Base-by-base conservation (phyloP, 2,797 vertebrate genomes). In the Betta splendens region DNA sequence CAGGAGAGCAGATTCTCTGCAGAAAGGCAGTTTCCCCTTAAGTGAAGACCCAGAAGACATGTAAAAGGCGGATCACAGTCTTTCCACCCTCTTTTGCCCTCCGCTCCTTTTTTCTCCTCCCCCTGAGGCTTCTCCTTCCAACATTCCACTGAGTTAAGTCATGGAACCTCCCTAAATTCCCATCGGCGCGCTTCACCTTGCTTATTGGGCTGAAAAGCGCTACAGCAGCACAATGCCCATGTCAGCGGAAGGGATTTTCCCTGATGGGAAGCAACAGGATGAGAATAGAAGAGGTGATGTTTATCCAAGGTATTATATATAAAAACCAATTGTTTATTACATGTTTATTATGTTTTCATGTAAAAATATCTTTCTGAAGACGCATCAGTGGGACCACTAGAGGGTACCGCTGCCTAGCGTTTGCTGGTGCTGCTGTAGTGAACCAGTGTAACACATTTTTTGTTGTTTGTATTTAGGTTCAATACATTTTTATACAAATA, bases 81-180 rank as follows among this genome's bases (percentile, higher is more conserved):
- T 33, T 16, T 64, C 65, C 60, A 47, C 54, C 48, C 54, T 52
- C 51, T 12, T 35, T 59, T 62, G 42, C 68, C 60, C 52, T 72
- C 65, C 66, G 54, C 79, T 72, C 70, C 69, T 53, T 26, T 51
- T 20, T 64, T 64, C 42, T 39, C 36, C 71, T 75, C 80, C 75
- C n/a, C n/a, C 46, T 7, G 55, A 69, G 79, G 70, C 58, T 62
- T 75, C 75, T 72, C 72, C 77, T 80, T 79, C 65, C 72, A 43
- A 45, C 38, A 42, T 81, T 76, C 60, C 61, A 78, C 66, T 42
- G 10, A 2, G 20, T 46, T 55, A 76, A 71, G 75, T 74, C 67
- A 62, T 59, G 83, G 84, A 89, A 86, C 86, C 80, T 80, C 86
- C 87, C 87, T 69, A 67, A 79, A 84, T 77, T 83, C 81, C 80